Base-by-base conservation (phyloP, 2,113 vertebrate genomes). In the Barbus barbus region DNA sequence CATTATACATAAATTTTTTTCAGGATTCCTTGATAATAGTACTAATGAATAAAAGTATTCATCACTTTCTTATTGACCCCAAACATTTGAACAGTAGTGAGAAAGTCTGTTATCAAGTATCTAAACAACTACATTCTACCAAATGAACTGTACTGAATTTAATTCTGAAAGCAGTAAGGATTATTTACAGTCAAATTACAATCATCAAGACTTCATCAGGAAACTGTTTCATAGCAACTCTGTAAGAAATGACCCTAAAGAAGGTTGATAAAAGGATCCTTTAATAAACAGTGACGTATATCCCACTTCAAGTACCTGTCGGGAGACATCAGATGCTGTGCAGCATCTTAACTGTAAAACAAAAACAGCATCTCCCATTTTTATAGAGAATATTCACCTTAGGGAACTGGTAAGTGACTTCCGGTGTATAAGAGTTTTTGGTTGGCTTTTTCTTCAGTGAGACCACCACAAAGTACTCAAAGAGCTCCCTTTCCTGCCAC, bases 331-430 rank as follows among this genome's bases (percentile, higher is more conserved):
- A 60, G n/a, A 78, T 20, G 13, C 22, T 41, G 46, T 41, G 58
- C 63, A 78, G 33, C 1, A 33, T 38, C 31, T 77, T 36, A 38
- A 38, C 38, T 38, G 7, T 38, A 38, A 38, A 38, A 5, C 38
- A 38, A 9, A 38, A 38, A 38, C 38, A 38, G 38, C 9, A 38
- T 38, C 38, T 38, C 38, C 8, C 36, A 0, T 38, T 38, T 38
- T 38, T 38, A 38, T 8, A 38, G 38, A 38, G 38, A 38, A 38
- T 38, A 38, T 38, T 38, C 38, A 38, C 38, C 38, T 36, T 99
- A 33, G 98, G 98, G 91, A 99, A 99, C 90, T 99, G 98, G 92
- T 99, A 99, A 8, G 98, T 96, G 90, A 99, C 97, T 90, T 99
- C 97, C 0, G 98, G 96, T 76, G 95, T 92, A 89, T 97, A 99